Percentiles rank a stretch among this genome's conserved stretches.
Evolutionary conservation across 2,113 vertebrate genomes (phyloP).

Genomic region (Hemiscyllium ocellatum): DNA sequence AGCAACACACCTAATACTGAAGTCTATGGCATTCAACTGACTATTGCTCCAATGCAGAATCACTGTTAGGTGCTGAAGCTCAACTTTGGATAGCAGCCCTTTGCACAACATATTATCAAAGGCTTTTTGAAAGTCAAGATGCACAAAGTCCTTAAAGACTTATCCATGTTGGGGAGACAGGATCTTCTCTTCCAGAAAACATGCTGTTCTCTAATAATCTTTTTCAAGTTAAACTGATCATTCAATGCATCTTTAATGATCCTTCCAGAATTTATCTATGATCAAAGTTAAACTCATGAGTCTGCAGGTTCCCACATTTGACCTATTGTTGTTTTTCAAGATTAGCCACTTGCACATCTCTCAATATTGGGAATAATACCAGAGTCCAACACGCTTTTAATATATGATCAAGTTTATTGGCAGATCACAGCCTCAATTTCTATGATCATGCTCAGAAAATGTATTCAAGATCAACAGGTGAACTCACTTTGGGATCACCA

Average conservation of each 20-base stretch:
- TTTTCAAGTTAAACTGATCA: not conserved
- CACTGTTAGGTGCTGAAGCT: too few species aligned
- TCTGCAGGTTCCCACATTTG: not conserved
- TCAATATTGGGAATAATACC: not conserved
- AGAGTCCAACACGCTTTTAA: not conserved
- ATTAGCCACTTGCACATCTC: not conserved
- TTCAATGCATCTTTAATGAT: not conserved
- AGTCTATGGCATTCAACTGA: not conserved
- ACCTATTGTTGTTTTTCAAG: not conserved
- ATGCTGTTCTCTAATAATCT: not conserved
- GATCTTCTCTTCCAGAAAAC: not conserved
- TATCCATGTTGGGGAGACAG: not conserved
- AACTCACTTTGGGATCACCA: not conserved
- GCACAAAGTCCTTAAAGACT: not conserved
- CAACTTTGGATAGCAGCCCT: not conserved
- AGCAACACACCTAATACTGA: not conserved
- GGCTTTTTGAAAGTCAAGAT: not conserved
- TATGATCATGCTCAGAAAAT: not conserved
- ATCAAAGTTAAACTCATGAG: not conserved
- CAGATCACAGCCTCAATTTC: not conserved
- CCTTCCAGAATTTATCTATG: not conserved
- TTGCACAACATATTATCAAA: not conserved
- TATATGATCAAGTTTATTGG: not conserved
- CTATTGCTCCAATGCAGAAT: not conserved
- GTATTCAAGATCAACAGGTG: not conserved